phyloP scores from a whole-genome alignment of 2,888 invertebrate species.

The Phymatocera aterrima region DNA sequence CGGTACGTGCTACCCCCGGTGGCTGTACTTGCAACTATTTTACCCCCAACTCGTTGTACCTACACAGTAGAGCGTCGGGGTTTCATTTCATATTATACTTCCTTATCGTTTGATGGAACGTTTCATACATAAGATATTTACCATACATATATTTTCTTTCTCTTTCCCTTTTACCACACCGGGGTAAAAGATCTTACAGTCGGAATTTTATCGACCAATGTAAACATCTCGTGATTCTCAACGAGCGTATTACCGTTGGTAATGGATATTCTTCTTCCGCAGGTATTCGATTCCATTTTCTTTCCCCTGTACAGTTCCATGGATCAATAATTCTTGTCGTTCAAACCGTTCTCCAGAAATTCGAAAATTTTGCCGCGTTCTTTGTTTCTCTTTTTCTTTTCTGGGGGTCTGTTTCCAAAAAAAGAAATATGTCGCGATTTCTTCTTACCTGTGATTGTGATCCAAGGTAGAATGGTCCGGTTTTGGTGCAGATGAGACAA shows the following conservation, averaged over 20 bases:
- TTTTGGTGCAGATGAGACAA: slow-evolving; percentile 86
- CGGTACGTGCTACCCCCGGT: slow-evolving; percentile 68
- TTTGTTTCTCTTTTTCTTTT: no score
- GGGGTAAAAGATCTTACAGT: not conserved
- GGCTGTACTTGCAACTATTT: slow-evolving; percentile 62
- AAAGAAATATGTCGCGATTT: not conserved
- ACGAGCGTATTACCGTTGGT: not conserved
- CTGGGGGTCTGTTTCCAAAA: no score
- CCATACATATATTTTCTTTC: no score
- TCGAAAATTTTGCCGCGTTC: no score
- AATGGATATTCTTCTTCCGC: no score
- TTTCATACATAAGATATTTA: not conserved
- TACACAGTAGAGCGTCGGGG: no score
- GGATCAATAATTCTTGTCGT: no score
- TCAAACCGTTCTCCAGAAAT: no score
- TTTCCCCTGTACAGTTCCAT: no score
- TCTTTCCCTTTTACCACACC: no score
- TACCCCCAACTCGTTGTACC: slow-evolving; percentile 40
- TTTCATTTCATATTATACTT: slow-evolving; percentile 59
- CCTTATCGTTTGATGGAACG: slow-evolving; percentile 59
- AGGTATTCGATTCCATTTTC: no score
- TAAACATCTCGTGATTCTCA: not conserved
- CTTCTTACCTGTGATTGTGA: slow-evolving; percentile 83
- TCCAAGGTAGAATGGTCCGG: slow-evolving; percentile 81
- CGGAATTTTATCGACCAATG: slow-evolving; percentile 22